Conservation (phyloP, 2,113 vertebrate genomes). For the Eretmochelys imbricata region DNA sequence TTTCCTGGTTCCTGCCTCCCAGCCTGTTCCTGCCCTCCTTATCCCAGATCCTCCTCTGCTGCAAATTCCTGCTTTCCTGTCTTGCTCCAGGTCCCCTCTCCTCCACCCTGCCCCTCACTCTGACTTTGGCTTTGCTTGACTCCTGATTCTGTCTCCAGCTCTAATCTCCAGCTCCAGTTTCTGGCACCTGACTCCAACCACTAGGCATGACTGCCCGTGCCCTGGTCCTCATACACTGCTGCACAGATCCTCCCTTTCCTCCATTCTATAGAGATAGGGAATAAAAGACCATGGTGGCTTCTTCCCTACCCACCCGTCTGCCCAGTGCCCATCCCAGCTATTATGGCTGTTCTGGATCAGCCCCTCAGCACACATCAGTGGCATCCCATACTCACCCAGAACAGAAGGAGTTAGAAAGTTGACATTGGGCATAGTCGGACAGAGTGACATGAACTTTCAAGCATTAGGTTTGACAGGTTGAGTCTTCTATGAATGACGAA, state of each 20-base stretch:
- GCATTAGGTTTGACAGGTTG: background rate
- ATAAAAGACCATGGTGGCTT: background rate
- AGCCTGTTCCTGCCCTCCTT: background rate
- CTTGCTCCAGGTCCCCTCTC: background rate
- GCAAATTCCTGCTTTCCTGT: background rate
- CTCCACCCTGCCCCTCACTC: background rate
- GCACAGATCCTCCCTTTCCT: background rate
- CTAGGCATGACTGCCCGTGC: background rate
- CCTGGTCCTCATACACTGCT: background rate
- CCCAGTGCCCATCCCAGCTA: background rate
- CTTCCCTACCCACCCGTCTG: background rate
- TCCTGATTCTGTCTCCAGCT: background rate
- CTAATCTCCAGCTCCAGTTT: background rate
- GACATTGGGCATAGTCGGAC: background rate
- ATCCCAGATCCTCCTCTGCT: background rate
- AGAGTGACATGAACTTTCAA: background rate
- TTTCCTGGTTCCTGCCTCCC: background rate
- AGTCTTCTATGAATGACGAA: background rate
- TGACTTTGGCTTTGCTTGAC: background rate
- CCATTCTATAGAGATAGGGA: too few species aligned
- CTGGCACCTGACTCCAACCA: background rate
- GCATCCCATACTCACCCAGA: background rate
- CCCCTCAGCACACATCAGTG: fast-evolving
- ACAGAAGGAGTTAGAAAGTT: background rate
- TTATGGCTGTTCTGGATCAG: background rate